Evolutionary conservation across 2,113 vertebrate genomes (phyloP), one percentile per base, ranked within the genome.

Genomic region (Scartelaos histophorus): DNA sequence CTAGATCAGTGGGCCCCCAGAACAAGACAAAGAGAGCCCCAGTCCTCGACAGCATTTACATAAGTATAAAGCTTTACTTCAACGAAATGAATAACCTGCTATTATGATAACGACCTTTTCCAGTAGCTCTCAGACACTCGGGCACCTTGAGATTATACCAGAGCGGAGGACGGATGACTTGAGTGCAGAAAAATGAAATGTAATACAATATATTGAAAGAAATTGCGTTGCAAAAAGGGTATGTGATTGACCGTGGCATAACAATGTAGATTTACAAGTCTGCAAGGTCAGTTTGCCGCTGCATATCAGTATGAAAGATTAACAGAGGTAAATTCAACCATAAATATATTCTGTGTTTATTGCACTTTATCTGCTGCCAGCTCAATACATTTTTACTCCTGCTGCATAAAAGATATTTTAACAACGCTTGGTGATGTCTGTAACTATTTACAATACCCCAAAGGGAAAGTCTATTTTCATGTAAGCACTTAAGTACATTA

Each of bases 1-100:
- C n/a, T 88, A 86, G 89, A 89, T 92, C 87, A 82, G 72, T 74
- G 70, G 73, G 73, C 73, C 75, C 65, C 43, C 66, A 67, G 75
- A 86, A 85, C 69, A 78, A 89, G 78, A 85, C 74, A 90, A 82
- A 87, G 69, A 74, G 84, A 76, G 49, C 47, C 68, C 71, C 56
- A 24, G 67, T 82, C 64, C 75, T 85, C 73, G 69, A 71, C 60
- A 29, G 65, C 76, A 78, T 89, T 88, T 85, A 76, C 80, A 85
- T 83, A 89, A 83, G 76, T 82, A 85, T 79, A 69, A 76, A 86
- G 83, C 67, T 73, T 88, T 76, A 75, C 69, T 51, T 57, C 56
- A 61, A 64, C 74, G 73, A 87, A 80, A 84, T 79, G 71, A 82
- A 83, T 74, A 85, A 84, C 79, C 81, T 65, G 65, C 80, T 75